phyloP scores from a whole-genome alignment of 1,140 invertebrate genomes.

The Apis dorsata region DNA sequence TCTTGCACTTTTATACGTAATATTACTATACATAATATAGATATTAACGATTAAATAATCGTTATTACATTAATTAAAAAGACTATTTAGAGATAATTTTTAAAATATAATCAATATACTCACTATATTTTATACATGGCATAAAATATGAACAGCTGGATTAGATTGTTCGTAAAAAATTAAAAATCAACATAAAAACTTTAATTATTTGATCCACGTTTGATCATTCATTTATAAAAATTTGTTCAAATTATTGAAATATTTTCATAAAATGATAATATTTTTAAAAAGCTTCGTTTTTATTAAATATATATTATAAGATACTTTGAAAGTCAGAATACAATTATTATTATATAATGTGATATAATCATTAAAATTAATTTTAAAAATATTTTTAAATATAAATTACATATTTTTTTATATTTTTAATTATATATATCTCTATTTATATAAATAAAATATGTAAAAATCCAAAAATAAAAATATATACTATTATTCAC shows the following conservation, averaged over 20 bases:
- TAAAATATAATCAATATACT: slow-evolving; percentile 40
- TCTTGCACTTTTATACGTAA: not conserved
- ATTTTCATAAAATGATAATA: slow-evolving; percentile 4
- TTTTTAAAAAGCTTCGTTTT: not conserved
- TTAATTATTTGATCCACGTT: slow-evolving; percentile 18
- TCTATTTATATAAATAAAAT: not conserved
- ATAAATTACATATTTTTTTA: not conserved
- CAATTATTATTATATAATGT: not conserved
- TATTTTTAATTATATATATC: not conserved
- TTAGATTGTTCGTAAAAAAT: slow-evolving; percentile 38
- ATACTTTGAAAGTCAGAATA: slow-evolving; percentile 27
- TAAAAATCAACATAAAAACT: not conserved
- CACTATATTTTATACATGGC: slow-evolving; percentile 22
- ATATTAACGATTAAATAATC: slow-evolving; percentile 26
- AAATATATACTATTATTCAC: not conserved
- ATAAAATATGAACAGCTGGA: slow-evolving; percentile 50
- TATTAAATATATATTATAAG: not conserved
- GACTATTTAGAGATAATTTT: slow-evolving; percentile 24
- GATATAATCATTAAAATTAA: not conserved
- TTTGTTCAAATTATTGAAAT: not conserved
- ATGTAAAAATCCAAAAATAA: not conserved
- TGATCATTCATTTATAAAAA: slow-evolving; percentile 23
- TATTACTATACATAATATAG: not conserved
- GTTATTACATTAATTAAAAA: slow-evolving; percentile 27
- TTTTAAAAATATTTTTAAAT: not conserved